Evolutionary conservation across 2,888 invertebrate genomes (phyloP), one percentile per base, ranked within the genome.

Genomic region (Lepidochitona cinerea): DNA sequence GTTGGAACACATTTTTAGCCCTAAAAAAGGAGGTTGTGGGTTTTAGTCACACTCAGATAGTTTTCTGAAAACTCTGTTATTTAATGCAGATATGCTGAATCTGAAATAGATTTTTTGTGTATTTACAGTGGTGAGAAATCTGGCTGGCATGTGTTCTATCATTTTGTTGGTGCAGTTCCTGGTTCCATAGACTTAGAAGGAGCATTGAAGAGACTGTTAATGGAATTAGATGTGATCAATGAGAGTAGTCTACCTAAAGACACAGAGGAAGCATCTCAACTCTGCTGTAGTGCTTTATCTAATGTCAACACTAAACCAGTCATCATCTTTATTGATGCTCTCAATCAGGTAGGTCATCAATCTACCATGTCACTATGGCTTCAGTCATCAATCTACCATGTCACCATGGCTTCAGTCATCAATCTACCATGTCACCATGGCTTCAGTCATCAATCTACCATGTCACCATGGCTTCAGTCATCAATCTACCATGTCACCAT

Each of bases 151-250:
- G 54, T 81, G 33, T 81, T 82, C 65, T 82, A 80, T 66, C 81
- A 82, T 64, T 82, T 82, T 70, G 79, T 80, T n/a, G 82, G 82
- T 12, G 79, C 79, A 6, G 76, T 74, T 33, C 79, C 79, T n/a
- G 75, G 77, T 12, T 82, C 82, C 0, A 76, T 76, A 12, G 77
- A 78, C 36, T 65, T 81, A 12, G 73, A 68, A 35, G n/a, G 41
- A 18, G 73, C 79, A 66, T 52, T 81, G 65, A 75, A 75, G 49
- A 71, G 78, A 71, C 72, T 81, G 23, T 66, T 79, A 14, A 65
- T 54, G 29, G 74, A 76, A 37, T 71, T 81, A 37, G 70, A 75
- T 33, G 71, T 79, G 7, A 64, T 72, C 18, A 70, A 68, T 37
- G 80, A 77, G 68, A 69, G 78, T 75, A 29, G 33, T 9, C 52